Evolutionary conservation across 1,140 invertebrate genomes (phyloP).

Genomic region (Tetragonula clypearis): DNA sequence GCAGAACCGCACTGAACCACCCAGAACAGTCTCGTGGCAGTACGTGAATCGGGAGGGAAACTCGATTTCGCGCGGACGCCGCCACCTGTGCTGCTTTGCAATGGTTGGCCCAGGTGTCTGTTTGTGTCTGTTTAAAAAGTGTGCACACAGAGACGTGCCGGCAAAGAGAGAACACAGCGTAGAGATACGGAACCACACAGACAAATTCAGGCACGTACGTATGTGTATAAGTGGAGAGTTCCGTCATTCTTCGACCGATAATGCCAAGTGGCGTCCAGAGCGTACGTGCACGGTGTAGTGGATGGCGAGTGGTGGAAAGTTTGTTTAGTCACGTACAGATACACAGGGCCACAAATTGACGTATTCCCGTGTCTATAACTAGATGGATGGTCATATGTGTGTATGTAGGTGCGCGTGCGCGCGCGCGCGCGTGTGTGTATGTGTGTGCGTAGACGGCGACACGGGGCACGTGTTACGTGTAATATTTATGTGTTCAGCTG

Average conservation of each 20-base stretch:
- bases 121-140: background rate
- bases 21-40: background rate
- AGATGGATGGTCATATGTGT: background rate
- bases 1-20: too few species aligned
- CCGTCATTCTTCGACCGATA: background rate
- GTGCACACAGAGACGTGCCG: background rate
- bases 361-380: slow-evolving; percentile 35
- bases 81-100: background rate
- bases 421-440: too few species aligned
- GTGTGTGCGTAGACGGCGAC: slow-evolving; percentile 2
- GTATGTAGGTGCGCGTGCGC: background rate
- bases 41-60: background rate
- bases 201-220: background rate
- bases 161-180: too few species aligned
- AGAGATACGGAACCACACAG: background rate
- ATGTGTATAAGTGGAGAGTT: background rate
- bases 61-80: slow-evolving; percentile 1
- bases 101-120: background rate
- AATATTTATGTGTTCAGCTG: slow-evolving; percentile 46
- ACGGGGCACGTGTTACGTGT: slow-evolving; percentile 27
- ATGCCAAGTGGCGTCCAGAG: background rate
- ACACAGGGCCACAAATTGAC: slow-evolving; percentile 15
- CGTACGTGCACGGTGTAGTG: background rate
- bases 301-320: background rate
- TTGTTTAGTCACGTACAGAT: slow-evolving; percentile 14